Conservation (phyloP, 92 coral and sea anemone species). For the Isaurus tuberculatus region DNA sequence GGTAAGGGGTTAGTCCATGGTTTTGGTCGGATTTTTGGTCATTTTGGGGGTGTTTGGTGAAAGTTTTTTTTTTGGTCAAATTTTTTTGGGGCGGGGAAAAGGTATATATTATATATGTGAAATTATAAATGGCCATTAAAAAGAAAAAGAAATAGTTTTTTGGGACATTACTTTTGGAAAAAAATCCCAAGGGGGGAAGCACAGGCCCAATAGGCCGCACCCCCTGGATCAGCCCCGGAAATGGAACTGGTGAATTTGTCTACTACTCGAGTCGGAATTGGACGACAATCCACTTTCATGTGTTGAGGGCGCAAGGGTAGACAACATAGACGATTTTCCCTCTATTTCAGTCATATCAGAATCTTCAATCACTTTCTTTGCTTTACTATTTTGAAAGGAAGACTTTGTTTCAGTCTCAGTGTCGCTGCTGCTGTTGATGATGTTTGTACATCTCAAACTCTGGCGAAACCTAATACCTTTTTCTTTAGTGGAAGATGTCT, state of each 20-base stretch:
- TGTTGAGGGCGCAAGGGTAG: background rate
- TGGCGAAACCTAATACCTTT: background rate
- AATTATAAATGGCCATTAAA: no score
- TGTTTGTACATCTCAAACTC: slow-evolving; percentile 18
- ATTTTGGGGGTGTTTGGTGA: no score
- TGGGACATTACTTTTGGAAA: background rate
- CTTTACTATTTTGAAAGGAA: slow-evolving; percentile 8
- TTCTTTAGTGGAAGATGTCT: slow-evolving; percentile 26
- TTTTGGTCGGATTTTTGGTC: no score
- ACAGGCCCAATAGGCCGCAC: slow-evolving; percentile 2
- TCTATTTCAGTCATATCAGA: slow-evolving; percentile 4
- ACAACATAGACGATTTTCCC: background rate
- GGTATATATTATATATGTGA: background rate
- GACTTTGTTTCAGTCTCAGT: slow-evolving; percentile 25
- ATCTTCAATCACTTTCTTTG: slow-evolving; percentile 21
- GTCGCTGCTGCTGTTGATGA: slow-evolving; percentile 20
- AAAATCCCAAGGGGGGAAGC: background rate
- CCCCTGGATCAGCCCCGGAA: background rate
- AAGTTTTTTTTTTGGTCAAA: no score
- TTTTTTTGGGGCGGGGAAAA: background rate
- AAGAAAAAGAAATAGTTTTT: background rate
- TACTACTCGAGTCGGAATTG: slow-evolving; percentile 7
- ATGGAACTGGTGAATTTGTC: background rate
- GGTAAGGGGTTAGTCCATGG: no score
- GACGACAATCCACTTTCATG: slow-evolving; percentile 17